A percentile compares a stretch with the other conserved stretches of the same genome.
Conservation (phyloP, 1,140 invertebrate species). For the Glossosoma conforme region DNA sequence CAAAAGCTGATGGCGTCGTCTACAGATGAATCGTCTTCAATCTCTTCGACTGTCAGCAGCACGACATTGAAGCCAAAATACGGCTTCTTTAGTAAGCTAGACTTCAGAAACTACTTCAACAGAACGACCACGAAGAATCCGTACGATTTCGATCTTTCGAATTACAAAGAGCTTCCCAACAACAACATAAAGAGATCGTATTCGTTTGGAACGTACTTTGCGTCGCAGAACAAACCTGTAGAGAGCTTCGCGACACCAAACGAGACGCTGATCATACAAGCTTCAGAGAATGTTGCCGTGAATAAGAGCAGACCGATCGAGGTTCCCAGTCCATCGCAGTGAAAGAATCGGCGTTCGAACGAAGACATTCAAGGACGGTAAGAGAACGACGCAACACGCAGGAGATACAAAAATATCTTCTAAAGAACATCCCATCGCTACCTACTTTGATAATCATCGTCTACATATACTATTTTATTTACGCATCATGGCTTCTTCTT, state of each 20-base stretch:
- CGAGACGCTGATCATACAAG: conserved; percentile 16
- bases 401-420: too few relatives aligned
- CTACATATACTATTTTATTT: too few relatives aligned
- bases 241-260: conserved; percentile 13
- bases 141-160: conserved; percentile 39
- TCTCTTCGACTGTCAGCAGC: conserved; percentile 18
- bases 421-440: too few relatives aligned
- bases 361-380: conserved; percentile 21
- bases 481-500: too few relatives aligned
- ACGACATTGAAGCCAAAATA: conserved; percentile 32
- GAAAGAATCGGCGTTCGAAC: background rate
- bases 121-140: conserved; percentile 44
- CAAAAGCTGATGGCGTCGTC: conserved; percentile 29
- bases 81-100: conserved; percentile 42
- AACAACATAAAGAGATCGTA: conserved; percentile 45
- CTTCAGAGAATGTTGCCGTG: conserved; percentile 14
- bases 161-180: conserved; percentile 38
- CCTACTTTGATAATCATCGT: too few relatives aligned
- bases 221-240: conserved; percentile 22
- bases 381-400: conserved; percentile 6
- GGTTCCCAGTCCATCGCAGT: background rate
- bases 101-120: conserved; percentile 40
- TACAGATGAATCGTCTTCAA: conserved; percentile 17
- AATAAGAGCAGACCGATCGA: conserved; percentile 5
- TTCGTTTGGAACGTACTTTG: conserved; percentile 38